Percentiles rank a stretch among this genome's conserved stretches.
Conservation (phyloP, 2,888 invertebrate species). For the Phaonia tiefii region DNA sequence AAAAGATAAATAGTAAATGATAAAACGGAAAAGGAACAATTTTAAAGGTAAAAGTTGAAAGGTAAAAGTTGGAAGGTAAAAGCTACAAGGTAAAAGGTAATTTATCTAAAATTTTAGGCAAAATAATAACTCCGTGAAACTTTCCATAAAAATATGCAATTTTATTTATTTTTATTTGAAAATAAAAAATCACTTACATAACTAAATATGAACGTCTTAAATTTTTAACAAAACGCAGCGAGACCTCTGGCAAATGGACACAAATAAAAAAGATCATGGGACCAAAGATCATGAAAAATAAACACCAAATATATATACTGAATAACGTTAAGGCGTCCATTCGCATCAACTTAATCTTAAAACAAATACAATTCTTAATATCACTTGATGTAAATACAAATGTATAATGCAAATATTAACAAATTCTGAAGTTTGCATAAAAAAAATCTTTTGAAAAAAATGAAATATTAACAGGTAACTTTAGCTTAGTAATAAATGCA, state of each 20-base stretch:
- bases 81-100: background rate
- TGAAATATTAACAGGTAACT: slow-evolving; percentile 66
- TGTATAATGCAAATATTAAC: slow-evolving; percentile 18
- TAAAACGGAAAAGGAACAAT: too few species aligned
- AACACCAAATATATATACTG: slow-evolving; percentile 83
- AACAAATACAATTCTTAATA: slow-evolving; percentile 69
- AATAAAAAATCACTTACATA: slow-evolving; percentile 16
- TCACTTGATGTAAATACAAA: slow-evolving; percentile 68
- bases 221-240: slow-evolving; percentile 81
- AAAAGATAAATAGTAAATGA: too few species aligned
- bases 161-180: slow-evolving; percentile 3
- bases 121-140: background rate
- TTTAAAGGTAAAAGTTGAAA: too few species aligned
- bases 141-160: background rate
- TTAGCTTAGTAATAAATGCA: slow-evolving; percentile 64
- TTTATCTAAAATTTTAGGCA: background rate
- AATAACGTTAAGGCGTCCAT: slow-evolving; percentile 74
- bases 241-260: slow-evolving; percentile 86
- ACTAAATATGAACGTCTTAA: slow-evolving; percentile 55
- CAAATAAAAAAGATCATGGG: slow-evolving; percentile 84
- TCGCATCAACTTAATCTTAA: slow-evolving; percentile 64
- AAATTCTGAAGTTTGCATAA: slow-evolving; percentile 20
- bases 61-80: too few species aligned
- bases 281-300: slow-evolving; percentile 85
- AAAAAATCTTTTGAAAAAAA: background rate